These are phyloP conservation scores for Drosophila mauritiana DNA, from an alignment of 1,140 invertebrate species.

Conservation along the genomic window DNA sequence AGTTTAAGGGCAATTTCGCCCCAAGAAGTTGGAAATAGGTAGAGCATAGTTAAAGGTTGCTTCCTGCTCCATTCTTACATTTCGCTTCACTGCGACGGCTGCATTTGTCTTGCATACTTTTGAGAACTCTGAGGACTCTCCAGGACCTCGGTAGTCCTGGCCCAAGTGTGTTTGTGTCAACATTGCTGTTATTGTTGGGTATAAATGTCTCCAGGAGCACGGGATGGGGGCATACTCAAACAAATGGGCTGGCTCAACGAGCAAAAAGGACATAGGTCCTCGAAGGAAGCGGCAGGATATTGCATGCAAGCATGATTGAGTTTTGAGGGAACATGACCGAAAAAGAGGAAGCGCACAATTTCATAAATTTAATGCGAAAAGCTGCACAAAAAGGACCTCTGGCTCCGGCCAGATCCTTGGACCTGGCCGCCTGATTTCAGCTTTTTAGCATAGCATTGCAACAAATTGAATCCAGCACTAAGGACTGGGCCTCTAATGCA, in stretches of 20 bases:
- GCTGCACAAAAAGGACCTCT: conserved; percentile 54
- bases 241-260: conserved; percentile 42
- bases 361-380: conserved; percentile 80
- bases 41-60: conserved; percentile 32
- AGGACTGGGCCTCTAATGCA: conserved; percentile 78
- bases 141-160: conserved; percentile 11
- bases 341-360: conserved; percentile 75
- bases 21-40: conserved; percentile 40
- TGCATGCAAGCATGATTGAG: conserved; percentile 81
- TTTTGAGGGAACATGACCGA: conserved; percentile 69
- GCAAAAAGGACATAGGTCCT: conserved; percentile 32
- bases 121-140: conserved; percentile 13
- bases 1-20: conserved; percentile 61
- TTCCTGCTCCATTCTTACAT: background rate
- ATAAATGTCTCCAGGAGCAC: conserved; percentile 63
- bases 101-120: conserved; percentile 68
- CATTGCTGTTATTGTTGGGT: conserved; percentile 58
- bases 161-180: conserved; percentile 61
- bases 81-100: conserved; percentile 29
- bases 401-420: conserved; percentile 14
- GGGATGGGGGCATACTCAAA: conserved; percentile 27
- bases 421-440: conserved; percentile 62
- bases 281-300: conserved; percentile 63
- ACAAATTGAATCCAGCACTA: conserved; percentile 75
- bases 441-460: conserved; percentile 80